phyloP scores from a whole-genome alignment of 92 coral and sea anemone genomes.

The Diadumene lineata region DNA sequence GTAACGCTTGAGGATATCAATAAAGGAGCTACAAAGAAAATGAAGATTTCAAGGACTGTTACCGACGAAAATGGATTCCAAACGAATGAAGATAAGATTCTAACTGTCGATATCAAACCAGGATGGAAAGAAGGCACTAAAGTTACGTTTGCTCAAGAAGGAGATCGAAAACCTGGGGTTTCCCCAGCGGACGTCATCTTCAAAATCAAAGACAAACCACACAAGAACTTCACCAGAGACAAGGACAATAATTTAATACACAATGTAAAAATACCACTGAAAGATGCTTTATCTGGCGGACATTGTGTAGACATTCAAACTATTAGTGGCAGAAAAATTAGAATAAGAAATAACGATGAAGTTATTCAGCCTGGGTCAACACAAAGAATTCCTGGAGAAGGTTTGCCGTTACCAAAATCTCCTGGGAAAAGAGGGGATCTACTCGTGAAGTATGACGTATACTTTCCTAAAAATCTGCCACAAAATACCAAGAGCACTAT shows the following conservation, averaged over 20 bases:
- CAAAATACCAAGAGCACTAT: slow-evolving; percentile 62
- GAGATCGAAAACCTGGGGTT: slow-evolving; percentile 86
- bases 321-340: slow-evolving; percentile 57
- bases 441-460: slow-evolving; percentile 77
- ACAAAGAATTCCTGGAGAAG: slow-evolving; percentile 69
- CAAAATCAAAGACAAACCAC: slow-evolving; percentile 78
- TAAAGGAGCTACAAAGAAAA: slow-evolving; percentile 79
- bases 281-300: slow-evolving; percentile 81
- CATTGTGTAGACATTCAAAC: slow-evolving; percentile 62
- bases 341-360: slow-evolving; percentile 47
- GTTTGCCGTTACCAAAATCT: slow-evolving; percentile 88
- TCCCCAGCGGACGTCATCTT: slow-evolving; percentile 91
- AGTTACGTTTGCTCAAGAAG: slow-evolving; percentile 78
- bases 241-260: slow-evolving; percentile 72
- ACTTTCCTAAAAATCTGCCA: slow-evolving; percentile 66
- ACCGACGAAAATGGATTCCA: slow-evolving; percentile 55
- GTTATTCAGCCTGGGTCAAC: slow-evolving; percentile 73
- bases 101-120: slow-evolving; percentile 80
- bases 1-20: slow-evolving; percentile 81
- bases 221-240: slow-evolving; percentile 74
- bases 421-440: slow-evolving; percentile 67
- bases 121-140: slow-evolving; percentile 96
- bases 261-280: slow-evolving; percentile 75
- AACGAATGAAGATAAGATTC: slow-evolving; percentile 78
- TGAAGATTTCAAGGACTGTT: slow-evolving; percentile 86